These are phyloP conservation scores for Microtus ochrogaster DNA, from an alignment of 2,113 vertebrate genomes.

Conservation along the genomic window DNA sequence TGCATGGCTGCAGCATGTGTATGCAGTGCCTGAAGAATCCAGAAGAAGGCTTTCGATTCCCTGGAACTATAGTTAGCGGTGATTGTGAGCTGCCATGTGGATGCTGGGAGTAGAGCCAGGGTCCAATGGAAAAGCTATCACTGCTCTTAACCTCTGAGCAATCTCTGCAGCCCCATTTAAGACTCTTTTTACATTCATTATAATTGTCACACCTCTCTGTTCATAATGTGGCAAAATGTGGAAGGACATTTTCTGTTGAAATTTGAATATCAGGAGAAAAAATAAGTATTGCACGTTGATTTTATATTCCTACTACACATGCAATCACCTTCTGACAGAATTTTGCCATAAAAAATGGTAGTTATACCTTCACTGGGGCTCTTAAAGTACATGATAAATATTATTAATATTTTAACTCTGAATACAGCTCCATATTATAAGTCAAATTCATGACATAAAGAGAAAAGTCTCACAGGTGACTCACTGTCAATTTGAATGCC, in stretches of 20 bases:
- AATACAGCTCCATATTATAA: slow-evolving; percentile 36
- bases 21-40: background rate
- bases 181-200: background rate
- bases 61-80: background rate
- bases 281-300: slow-evolving; percentile 26
- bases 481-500: slow-evolving; percentile 13
- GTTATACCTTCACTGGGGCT: background rate
- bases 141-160: background rate
- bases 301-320: background rate
- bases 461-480: background rate
- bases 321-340: slow-evolving; percentile 13
- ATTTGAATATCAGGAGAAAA: background rate
- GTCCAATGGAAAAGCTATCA: background rate
- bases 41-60: background rate
- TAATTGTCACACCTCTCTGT: background rate
- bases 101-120: background rate
- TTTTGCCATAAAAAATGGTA: slow-evolving; percentile 15
- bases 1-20: background rate
- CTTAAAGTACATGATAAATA: background rate
- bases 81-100: background rate
- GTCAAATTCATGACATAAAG: background rate
- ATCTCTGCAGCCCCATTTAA: background rate
- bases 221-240: background rate
- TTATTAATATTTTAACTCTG: slow-evolving; percentile 10
- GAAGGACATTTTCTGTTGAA: background rate